Evolutionary conservation across 2,797 vertebrate genomes (phyloP).

Genomic region (Spinus pinus): DNA sequence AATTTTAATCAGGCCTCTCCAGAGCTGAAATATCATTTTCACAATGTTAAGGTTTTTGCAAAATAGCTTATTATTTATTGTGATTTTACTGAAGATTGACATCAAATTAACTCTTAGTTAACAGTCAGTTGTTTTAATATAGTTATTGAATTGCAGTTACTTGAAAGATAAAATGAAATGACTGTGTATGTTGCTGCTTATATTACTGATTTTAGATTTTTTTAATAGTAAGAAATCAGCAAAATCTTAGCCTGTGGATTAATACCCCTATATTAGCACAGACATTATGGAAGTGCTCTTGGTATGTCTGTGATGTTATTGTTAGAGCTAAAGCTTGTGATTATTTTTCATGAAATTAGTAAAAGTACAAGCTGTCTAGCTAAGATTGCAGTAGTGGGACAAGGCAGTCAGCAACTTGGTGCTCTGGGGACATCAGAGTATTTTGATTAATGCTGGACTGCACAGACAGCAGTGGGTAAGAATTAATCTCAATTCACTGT

Average conservation of each 20-base stretch:
- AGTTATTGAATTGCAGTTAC: neutral
- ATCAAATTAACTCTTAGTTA: neutral
- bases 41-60: neutral
- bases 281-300: neutral
- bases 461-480: neutral
- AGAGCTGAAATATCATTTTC: neutral
- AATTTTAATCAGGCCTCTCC: neutral
- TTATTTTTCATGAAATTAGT: neutral
- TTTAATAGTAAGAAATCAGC: neutral
- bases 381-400: neutral
- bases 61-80: neutral
- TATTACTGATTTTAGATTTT: neutral
- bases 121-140: neutral
- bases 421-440: neutral
- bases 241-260: neutral
- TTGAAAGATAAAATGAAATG: neutral
- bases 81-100: neutral
- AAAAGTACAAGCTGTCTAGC: neutral
- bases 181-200: neutral
- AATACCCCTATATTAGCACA: neutral
- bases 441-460: neutral
- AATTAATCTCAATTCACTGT: neutral
- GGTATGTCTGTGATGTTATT: neutral
- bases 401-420: neutral
- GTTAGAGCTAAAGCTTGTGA: neutral